These are phyloP conservation scores for Tiphia femorata DNA, from an alignment of 2,888 invertebrate species.

Conservation along the genomic window DNA sequence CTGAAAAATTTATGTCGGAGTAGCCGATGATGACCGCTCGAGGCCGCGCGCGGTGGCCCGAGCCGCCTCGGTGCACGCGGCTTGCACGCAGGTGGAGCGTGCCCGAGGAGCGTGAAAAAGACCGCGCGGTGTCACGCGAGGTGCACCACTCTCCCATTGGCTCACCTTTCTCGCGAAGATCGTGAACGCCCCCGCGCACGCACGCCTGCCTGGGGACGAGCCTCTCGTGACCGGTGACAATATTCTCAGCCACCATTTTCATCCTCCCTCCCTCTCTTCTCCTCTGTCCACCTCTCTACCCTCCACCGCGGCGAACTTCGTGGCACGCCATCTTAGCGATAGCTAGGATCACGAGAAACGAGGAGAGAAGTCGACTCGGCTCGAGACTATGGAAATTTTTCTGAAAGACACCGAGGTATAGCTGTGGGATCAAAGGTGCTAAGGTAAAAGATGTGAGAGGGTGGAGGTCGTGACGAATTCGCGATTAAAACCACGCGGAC, in stretches of 20 bases:
- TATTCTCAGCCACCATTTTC: conserved; percentile 52
- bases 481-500: no score
- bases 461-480: no score
- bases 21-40: conserved; percentile 1
- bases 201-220: conserved; percentile 37
- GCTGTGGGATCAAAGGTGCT: no score
- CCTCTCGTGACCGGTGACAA: conserved; percentile 52
- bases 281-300: conserved; percentile 21
- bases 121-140: conserved; percentile 49
- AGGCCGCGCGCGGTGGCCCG: background rate
- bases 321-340: conserved; percentile 16
- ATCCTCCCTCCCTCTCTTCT: conserved; percentile 17
- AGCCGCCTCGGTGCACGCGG: no score
- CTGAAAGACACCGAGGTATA: no score
- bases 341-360: no score
- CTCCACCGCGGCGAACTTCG: background rate
- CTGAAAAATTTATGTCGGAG: background rate
- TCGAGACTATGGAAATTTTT: no score
- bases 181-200: conserved; percentile 63
- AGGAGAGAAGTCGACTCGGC: no score
- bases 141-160: conserved; percentile 39
- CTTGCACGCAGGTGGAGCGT: conserved; percentile 47
- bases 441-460: no score
- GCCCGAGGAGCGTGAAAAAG: conserved; percentile 59
- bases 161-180: conserved; percentile 41